A percentile compares a stretch with the other conserved stretches of the same genome.
phyloP scores from a whole-genome alignment of 2,888 invertebrate species.

The Stramonita haemastoma region DNA sequence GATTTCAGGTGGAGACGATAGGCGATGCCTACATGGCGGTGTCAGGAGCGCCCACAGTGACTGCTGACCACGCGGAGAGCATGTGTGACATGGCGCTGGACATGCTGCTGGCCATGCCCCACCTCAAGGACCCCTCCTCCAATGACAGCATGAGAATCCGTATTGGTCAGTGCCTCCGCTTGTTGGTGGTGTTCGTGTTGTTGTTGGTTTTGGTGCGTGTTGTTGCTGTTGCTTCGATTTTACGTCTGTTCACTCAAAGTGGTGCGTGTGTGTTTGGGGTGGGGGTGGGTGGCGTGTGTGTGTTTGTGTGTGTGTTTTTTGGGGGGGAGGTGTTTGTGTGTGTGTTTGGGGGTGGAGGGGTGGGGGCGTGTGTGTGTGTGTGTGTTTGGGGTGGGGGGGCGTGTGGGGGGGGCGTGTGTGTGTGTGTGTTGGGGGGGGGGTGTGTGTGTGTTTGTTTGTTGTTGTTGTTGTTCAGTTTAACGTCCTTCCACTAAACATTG shows the following conservation, averaged over 20 bases:
- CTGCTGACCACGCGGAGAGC: slow-evolving; percentile 90
- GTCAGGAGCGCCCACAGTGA: slow-evolving; percentile 94
- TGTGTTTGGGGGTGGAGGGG: not conserved
- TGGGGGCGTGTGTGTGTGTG: slow-evolving; percentile 6
- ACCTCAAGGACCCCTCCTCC: slow-evolving; percentile 92
- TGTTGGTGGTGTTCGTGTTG: not conserved
- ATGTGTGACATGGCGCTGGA: slow-evolving; percentile 90
- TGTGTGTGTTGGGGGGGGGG: slow-evolving; percentile 8
- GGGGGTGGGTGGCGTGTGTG: not conserved
- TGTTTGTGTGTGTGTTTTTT: not conserved
- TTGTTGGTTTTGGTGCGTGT: not conserved
- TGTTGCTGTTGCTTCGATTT: too few species aligned
- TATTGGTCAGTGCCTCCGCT: slow-evolving; percentile 72
- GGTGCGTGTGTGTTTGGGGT: not conserved
- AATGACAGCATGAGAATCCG: slow-evolving; percentile 82
- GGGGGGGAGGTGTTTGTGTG: not conserved
- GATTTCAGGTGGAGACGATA: slow-evolving; percentile 92
- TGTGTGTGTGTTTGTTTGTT: slow-evolving; percentile 22
- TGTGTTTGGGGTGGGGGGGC: not conserved
- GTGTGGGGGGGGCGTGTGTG: not conserved
- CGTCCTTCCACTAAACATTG: too few species aligned
- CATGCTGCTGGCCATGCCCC: slow-evolving; percentile 95
- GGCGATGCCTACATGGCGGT: slow-evolving; percentile 99
- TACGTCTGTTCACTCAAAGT: too few species aligned
- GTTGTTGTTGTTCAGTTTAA: too few species aligned